Conservation (phyloP, 1,140 invertebrate species). For the Eriocheir sinensis region DNA sequence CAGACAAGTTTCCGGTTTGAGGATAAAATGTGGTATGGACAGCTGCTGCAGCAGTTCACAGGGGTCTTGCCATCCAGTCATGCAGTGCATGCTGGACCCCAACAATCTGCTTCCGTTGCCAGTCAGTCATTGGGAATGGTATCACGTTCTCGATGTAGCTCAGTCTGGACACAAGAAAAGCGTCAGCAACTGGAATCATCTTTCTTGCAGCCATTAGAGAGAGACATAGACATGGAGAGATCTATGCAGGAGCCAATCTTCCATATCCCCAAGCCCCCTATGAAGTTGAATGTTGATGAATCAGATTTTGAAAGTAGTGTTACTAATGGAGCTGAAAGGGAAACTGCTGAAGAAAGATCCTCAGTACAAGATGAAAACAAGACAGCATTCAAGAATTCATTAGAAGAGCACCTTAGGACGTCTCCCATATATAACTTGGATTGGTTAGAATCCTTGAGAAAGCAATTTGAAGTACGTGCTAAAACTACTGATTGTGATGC, state of each 20-base stretch:
- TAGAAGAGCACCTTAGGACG: neutral
- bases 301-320: neutral
- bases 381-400: slow-evolving; percentile 33
- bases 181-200: slow-evolving; percentile 58
- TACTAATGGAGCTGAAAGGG: neutral
- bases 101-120: slow-evolving; percentile 32
- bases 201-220: neutral
- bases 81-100: neutral
- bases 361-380: neutral
- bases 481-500: slow-evolving; percentile 54
- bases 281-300: slow-evolving; percentile 25
- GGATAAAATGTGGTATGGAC: slow-evolving; percentile 63
- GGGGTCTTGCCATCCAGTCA: slow-evolving; percentile 50
- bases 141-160: slow-evolving; percentile 51
- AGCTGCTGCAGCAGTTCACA: slow-evolving; percentile 56
- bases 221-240: neutral
- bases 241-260: slow-evolving; percentile 39
- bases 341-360: neutral
- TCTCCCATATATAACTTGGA: slow-evolving; percentile 56
- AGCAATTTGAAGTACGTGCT: slow-evolving; percentile 47
- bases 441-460: slow-evolving; percentile 52
- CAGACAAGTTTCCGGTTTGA: slow-evolving; percentile 60
- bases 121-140: slow-evolving; percentile 54
- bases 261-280: slow-evolving; percentile 39
- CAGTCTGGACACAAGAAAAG: slow-evolving; percentile 56